Percentiles rank a stretch among this genome's conserved stretches.
Evolutionary conservation across 2,888 invertebrate species (phyloP).

Genomic region (Zootermopsis nevadensis): DNA sequence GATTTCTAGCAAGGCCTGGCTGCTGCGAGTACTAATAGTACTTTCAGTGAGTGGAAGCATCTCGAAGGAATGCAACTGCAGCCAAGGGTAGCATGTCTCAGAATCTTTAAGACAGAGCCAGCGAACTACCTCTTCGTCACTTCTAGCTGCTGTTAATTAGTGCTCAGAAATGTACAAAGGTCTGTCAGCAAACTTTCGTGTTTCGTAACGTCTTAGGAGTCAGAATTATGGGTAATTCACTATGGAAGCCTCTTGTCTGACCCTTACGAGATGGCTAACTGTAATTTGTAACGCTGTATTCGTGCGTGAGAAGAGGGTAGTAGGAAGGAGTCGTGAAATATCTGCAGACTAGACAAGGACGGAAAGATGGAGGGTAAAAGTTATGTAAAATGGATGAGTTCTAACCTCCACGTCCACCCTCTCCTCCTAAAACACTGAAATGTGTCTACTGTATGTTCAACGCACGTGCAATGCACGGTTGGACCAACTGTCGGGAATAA

Average conservation of each 20-base stretch:
- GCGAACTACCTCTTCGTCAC: not conserved
- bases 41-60: not conserved
- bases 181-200: not conserved
- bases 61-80: not conserved
- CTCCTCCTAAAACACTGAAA: no score
- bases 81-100: not conserved
- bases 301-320: slow-evolving; percentile 4
- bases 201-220: not conserved
- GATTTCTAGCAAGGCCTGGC: not conserved
- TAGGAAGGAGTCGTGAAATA: slow-evolving; percentile 48
- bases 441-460: slow-evolving; percentile 21
- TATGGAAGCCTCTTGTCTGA: not conserved
- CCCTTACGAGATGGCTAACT: slow-evolving; percentile 1
- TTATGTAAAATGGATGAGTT: slow-evolving; percentile 52
- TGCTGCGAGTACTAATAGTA: not conserved
- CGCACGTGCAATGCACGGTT: slow-evolving; percentile 9
- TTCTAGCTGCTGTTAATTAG: slow-evolving; percentile 18
- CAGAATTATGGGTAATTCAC: not conserved
- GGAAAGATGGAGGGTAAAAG: slow-evolving; percentile 43
- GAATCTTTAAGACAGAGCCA: not conserved
- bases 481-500: slow-evolving; percentile 12
- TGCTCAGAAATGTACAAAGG: slow-evolving; percentile 17
- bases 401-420: not conserved
- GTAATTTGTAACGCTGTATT: slow-evolving; percentile 25
- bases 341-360: slow-evolving; percentile 46